These are phyloP conservation scores for Xenotilapia longispinis DNA, from an alignment of 2,113 vertebrate genomes.

Conservation along the genomic window DNA sequence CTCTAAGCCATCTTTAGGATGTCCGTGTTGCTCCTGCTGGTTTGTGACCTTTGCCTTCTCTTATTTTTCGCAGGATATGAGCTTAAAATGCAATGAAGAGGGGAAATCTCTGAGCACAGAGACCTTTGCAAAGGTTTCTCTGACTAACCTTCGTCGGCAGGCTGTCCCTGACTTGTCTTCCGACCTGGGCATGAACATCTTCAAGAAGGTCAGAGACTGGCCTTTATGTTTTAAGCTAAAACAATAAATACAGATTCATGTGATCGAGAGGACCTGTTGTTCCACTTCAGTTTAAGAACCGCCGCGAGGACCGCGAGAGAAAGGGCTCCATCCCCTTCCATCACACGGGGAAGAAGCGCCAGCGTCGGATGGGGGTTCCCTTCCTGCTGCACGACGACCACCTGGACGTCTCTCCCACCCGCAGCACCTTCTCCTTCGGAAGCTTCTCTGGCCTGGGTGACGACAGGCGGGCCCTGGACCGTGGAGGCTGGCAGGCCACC, in stretches of 20 bases:
- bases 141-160: conserved; percentile 89
- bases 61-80: conserved; percentile 81
- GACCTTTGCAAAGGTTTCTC: conserved; percentile 89
- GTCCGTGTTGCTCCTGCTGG: background rate
- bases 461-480: conserved; percentile 86
- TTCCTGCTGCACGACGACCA: conserved; percentile 95
- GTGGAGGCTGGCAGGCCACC: conserved; percentile 92
- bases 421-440: conserved; percentile 95
- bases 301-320: conserved; percentile 90
- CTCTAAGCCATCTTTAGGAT: background rate
- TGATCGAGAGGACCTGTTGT: background rate
- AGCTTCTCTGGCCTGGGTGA: conserved; percentile 95
- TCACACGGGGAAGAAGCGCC: conserved; percentile 89
- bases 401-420: conserved; percentile 92
- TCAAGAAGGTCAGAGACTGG: conserved; percentile 85
- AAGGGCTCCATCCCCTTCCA: conserved; percentile 97
- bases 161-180: conserved; percentile 95
- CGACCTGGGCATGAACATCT: conserved; percentile 95
- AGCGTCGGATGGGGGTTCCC: conserved; percentile 90
- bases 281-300: conserved; percentile 85
- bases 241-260: background rate
- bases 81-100: conserved; percentile 92
- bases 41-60: background rate
- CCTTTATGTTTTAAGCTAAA: background rate
- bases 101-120: conserved; percentile 89